Percentiles rank a stretch among this genome's conserved stretches.
These are phyloP conservation scores for Apodemus agrarius DNA, from an alignment of 2,797 vertebrate genomes.

Conservation along the genomic window DNA sequence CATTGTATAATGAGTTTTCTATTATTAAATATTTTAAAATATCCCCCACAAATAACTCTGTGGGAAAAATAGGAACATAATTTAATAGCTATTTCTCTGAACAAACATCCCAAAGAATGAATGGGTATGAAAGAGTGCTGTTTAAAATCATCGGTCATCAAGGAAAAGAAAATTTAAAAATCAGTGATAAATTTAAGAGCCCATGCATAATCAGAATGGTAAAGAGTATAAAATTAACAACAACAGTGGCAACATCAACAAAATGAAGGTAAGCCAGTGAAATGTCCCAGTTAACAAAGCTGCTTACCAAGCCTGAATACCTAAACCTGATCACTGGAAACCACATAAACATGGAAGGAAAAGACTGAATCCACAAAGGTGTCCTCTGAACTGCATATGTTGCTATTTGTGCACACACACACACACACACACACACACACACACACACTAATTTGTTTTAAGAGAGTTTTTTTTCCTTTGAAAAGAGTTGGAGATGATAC, in stretches of 20 bases:
- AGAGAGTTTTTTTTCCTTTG: not conserved
- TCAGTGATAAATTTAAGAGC: not conserved
- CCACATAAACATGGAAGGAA: not conserved
- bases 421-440: not conserved
- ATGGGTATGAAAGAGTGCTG: not conserved
- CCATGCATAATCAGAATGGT: not conserved
- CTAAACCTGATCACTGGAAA: not conserved
- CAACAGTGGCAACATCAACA: too few species aligned
- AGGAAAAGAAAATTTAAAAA: not conserved
- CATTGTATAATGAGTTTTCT: not conserved
- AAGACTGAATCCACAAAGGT: too few species aligned
- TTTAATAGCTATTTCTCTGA: not conserved
- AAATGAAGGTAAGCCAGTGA: too few species aligned
- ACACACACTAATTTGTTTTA: not conserved
- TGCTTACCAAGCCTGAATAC: not conserved
- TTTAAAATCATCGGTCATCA: not conserved
- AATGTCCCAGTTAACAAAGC: not conserved
- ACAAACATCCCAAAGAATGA: not conserved
- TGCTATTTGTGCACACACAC: not conserved
- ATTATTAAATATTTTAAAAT: not conserved
- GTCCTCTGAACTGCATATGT: not conserved
- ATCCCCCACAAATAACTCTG: not conserved
- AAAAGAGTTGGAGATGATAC: not conserved
- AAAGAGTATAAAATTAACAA: not conserved
- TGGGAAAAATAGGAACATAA: not conserved